These are phyloP conservation scores for Valencia hispanica DNA, from an alignment of 2,797 vertebrate genomes.

Conservation along the genomic window DNA sequence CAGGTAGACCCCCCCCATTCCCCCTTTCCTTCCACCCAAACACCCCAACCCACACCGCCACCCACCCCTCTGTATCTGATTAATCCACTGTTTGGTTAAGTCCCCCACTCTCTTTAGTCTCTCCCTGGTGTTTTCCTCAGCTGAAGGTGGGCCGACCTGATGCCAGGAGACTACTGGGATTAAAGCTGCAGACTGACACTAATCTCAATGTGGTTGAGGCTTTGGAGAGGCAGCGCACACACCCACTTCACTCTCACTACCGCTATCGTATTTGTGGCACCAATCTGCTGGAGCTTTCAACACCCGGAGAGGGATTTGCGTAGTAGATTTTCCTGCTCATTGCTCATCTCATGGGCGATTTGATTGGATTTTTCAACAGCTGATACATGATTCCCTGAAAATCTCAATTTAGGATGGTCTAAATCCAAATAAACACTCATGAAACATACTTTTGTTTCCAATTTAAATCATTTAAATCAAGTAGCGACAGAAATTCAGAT, in stretches of 20 bases:
- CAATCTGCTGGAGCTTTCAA: conserved; percentile 54
- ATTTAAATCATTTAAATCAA: background rate
- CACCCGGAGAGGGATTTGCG: conserved; percentile 50
- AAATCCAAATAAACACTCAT: background rate
- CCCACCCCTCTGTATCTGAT: conserved; percentile 49
- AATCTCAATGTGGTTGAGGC: conserved; percentile 82
- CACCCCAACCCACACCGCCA: conserved; percentile 29
- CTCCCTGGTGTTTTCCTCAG: conserved; percentile 56
- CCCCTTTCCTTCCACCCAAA: conserved; percentile 41
- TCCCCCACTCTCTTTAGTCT: conserved; percentile 58
- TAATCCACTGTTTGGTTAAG: conserved; percentile 75
- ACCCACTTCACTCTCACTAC: conserved; percentile 74
- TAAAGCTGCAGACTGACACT: conserved; percentile 80
- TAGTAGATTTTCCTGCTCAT: conserved; percentile 43
- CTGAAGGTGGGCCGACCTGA: conserved; percentile 68
- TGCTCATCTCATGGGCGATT: conserved; percentile 43
- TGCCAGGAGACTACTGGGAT: conserved; percentile 76
- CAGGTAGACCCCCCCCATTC: conserved; percentile 14
- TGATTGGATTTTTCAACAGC: conserved; percentile 37
- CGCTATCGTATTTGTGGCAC: conserved; percentile 57
- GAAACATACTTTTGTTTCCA: background rate
- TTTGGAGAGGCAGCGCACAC: conserved; percentile 74
- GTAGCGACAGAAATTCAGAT: background rate
- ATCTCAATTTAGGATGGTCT: conserved; percentile 1
- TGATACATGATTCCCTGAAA: conserved; percentile 18